phyloP scores from a whole-genome alignment of 1,140 invertebrate genomes.

The Cherax quadricarinatus region DNA sequence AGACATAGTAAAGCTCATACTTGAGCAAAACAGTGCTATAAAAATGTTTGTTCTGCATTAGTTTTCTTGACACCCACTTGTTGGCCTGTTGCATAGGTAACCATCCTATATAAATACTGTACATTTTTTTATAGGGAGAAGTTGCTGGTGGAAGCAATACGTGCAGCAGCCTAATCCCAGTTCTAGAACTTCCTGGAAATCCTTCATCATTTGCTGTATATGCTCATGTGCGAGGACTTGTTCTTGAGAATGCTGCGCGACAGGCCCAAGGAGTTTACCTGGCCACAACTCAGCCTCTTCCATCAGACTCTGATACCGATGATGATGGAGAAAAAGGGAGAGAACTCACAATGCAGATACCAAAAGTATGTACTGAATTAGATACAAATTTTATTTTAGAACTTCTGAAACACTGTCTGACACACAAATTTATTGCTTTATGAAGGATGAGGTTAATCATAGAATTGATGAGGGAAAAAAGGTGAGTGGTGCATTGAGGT shows the following conservation, averaged over 20 bases:
- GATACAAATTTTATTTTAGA: no score
- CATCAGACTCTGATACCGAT: conserved; percentile 61
- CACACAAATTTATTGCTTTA: no score
- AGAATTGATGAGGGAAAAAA: no score
- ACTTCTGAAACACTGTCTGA: no score
- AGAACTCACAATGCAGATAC: conserved; percentile 37
- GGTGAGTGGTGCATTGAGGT: no score
- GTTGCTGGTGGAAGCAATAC: conserved; percentile 49
- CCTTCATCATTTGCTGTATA: conserved; percentile 59
- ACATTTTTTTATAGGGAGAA: conserved; percentile 19
- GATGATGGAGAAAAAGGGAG: conserved; percentile 43
- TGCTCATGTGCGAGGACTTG: conserved; percentile 56
- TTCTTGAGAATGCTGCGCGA: conserved; percentile 51
- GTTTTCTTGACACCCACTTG: no score
- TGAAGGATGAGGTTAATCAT: no score
- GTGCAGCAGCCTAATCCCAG: conserved; percentile 39
- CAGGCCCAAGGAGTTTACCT: conserved; percentile 56
- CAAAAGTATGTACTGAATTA: conserved; percentile 28
- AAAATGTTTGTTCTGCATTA: no score
- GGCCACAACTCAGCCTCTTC: conserved; percentile 55
- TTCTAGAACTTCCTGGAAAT: conserved; percentile 50
- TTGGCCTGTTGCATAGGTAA: no score
- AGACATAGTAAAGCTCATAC: no score
- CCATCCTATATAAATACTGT: no score
- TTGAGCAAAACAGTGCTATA: no score